Base-by-base conservation (phyloP, 2,888 invertebrate genomes). In the Agrochola circellaris region DNA sequence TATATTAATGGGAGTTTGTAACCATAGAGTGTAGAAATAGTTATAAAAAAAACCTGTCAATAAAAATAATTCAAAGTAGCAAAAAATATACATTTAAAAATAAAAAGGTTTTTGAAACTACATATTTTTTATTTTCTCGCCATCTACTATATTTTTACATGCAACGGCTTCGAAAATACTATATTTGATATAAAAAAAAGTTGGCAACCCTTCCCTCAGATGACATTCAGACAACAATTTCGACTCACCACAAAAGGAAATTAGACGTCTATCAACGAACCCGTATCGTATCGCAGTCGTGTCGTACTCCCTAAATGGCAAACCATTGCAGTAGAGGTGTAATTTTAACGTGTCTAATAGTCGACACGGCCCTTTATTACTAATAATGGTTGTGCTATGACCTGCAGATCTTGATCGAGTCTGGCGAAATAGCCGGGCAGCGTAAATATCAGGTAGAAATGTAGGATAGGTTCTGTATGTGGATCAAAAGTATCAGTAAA, bases 321-420 rank as follows among this genome's bases (percentile, higher is more conserved):
- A 8, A 26, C 75, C 80, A 83, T 88, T 89, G 88, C 90, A 89
- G 81, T 83, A 77, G 88, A 91, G 92, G 92, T 92, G 90, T 92
- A 93, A 93, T 93, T 93, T 92, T 90, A 92, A 93, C 90, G 89
- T 91, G 87, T 91, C 88, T 92, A 93, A 93, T 92, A 90, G 91
- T 84, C 91, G 89, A 90, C 91, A 90, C 81, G 88, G 87, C 88
- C 88, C 79, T 89, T 86, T 90, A 91, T 91, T 91, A 88, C 87
- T 87, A 84, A 89, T 91, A 89, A 90, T 90, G 80, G 87, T 80
- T 70, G 83, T 72, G 82, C 75, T 23, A 66, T 83, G 84, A 84
- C 82, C 83, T 71, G 81, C 68, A 82, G 83, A 88, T 88, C 85
- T 88, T 89, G 89, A 91, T 91, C 89, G 87, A 76, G 81, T 78